Conservation (phyloP, 1,140 invertebrate species). For the Cephus cinctus region DNA sequence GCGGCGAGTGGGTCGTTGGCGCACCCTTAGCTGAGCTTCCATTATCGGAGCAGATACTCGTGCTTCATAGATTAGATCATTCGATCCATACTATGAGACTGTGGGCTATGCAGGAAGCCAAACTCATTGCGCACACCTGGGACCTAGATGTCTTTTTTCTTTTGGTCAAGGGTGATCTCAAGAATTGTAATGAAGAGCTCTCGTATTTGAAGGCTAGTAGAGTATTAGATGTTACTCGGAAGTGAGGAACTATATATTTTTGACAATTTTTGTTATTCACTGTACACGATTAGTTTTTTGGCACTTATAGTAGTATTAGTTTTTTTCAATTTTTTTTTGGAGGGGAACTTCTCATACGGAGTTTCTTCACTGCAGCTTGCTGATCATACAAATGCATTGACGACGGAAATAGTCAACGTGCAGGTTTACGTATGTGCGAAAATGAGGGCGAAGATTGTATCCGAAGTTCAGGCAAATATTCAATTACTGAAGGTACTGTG, state of each 20-base stretch:
- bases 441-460: constrained; percentile 74
- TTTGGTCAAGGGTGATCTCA: constrained; percentile 61
- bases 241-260: too few species aligned
- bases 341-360: too few species aligned
- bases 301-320: not conserved
- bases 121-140: constrained; percentile 71
- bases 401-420: constrained; percentile 50
- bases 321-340: too few species aligned
- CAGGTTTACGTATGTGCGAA: constrained; percentile 69
- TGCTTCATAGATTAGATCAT: constrained; percentile 76
- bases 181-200: constrained; percentile 65
- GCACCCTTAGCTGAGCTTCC: constrained; percentile 69
- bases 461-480: constrained; percentile 72
- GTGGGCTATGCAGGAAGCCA: constrained; percentile 70
- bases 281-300: not conserved
- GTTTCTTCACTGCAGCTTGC: constrained; percentile 56
- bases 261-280: too few species aligned
- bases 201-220: constrained; percentile 48
- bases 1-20: constrained; percentile 64
- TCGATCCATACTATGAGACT: constrained; percentile 73
- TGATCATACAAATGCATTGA: constrained; percentile 59
- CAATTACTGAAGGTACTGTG: constrained; percentile 72
- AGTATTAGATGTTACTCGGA: not conserved
- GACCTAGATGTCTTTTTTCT: constrained; percentile 68
- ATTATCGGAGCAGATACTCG: constrained; percentile 76